Evolutionary conservation across 1,140 invertebrate genomes (phyloP), one percentile per base, ranked within the genome.

Genomic region (Neodiprion virginianus): DNA sequence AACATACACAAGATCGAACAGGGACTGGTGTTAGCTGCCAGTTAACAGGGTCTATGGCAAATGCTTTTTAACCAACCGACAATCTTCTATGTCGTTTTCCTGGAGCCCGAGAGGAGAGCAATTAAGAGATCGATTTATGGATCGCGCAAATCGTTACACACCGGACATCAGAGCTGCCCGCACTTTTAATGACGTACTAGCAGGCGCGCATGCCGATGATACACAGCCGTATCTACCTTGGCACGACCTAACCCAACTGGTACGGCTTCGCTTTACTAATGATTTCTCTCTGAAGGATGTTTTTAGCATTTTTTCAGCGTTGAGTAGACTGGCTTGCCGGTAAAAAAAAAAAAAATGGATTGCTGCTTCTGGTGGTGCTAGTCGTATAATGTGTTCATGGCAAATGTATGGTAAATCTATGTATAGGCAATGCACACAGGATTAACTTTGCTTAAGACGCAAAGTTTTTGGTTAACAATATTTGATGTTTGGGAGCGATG

Each of bases 51-150:
- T 17, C 53, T 61, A 17, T 12, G 53, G 11, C n/a, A 14, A 12
- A 0, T 17, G 53, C 11, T 61, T 40, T 40, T 40, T 5, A 40
- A 40, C 11, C 53, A 61, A 17, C n/a, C 53, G n/a, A 61, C n/a
- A 61, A 61, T 61, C 53, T 61, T 61, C 53, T 61, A 8, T 61
- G n/a, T 61, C 4, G 5, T 17, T 61, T 17, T 61, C n/a, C 8
- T 61, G 8, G 11, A 14, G 53, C 11, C 11, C 67, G 21, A 69
- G 67, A 14, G 28, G 40, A 80, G 77, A 14, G 79, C 82, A 82
- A 84, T 84, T 84, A 84, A 84, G 82, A 80, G 84, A 85, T 83
- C 82, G 82, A 85, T 85, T 83, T 85, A 85, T 83, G 81, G 79
- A 80, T 79, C 76, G 77, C 73, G 79, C 77, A 74, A 76, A 82